phyloP scores from a whole-genome alignment of 1,140 invertebrate genomes.

The Diprion similis region DNA sequence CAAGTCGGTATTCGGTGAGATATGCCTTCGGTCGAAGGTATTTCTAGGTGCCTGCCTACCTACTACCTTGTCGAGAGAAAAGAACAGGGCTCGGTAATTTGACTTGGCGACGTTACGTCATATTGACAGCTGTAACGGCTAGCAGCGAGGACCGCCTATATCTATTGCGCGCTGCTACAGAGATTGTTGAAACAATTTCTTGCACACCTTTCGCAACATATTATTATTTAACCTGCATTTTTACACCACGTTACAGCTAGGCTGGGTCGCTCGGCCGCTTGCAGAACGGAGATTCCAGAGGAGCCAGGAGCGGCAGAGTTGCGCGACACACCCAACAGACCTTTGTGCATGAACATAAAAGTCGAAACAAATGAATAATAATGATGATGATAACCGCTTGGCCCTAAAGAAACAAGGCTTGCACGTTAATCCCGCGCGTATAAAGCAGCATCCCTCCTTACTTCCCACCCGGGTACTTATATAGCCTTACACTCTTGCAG shows the following conservation, averaged over 20 bases:
- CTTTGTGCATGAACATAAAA: background rate
- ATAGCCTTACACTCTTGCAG: too few relatives aligned
- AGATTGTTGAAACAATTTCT: background rate
- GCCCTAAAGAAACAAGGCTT: background rate
- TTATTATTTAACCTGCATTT: background rate
- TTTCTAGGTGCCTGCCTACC: too few relatives aligned
- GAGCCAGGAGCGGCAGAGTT: background rate
- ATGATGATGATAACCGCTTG: background rate
- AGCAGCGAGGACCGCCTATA: background rate
- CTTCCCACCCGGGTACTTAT: too few relatives aligned
- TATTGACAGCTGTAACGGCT: background rate
- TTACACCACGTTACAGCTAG: background rate
- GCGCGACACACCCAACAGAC: background rate
- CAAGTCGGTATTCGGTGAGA: too few relatives aligned
- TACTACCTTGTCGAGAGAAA: too few relatives aligned
- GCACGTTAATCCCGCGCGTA: background rate
- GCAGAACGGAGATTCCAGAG: background rate
- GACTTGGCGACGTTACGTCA: too few relatives aligned
- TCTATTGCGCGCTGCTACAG: background rate
- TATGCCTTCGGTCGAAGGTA: too few relatives aligned
- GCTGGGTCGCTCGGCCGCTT: background rate
- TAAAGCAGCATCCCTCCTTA: too few relatives aligned
- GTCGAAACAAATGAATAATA: slow-evolving; percentile 5
- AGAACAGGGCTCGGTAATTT: too few relatives aligned
- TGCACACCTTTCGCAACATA: slow-evolving; percentile 1